Base-by-base conservation (phyloP, 2,113 vertebrate species). In the Elephas maximus region DNA sequence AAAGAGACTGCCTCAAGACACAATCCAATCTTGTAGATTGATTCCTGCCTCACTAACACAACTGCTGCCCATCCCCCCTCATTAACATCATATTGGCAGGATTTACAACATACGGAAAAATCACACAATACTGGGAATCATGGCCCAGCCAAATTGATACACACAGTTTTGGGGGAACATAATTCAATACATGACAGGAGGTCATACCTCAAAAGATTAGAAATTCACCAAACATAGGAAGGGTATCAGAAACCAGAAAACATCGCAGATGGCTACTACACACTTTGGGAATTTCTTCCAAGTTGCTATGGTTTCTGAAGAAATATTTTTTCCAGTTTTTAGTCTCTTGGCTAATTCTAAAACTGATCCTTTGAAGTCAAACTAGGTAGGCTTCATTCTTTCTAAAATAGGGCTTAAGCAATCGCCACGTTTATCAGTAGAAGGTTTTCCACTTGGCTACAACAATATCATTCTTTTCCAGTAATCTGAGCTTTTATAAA, bases 241-340 rank as follows among this genome's bases (percentile, higher is more conserved):
- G 53, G 44, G 17, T 69, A 94, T 92, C 65, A 88, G 48, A 96
- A 94, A 81, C 80, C 86, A 83, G 79, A 92, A 88, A 95, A 48
- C n/a, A 33, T 90, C 91, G 63, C 73, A 97, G 67, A 91, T 96
- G 93, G 63, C 44, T 33, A 86, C 82, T 92, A 51, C 86, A 79
- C 63, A 87, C 44, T 97, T 91, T 69, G 28, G 23, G 65, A 96
- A 62, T 85, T 77, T 97, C 93, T 97, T 94, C 94, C 45, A 95
- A 51, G 71, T 96, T 95, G 65, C 89, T 93, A 80, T 97, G 78
- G 95, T 93, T 96, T 96, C 90, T 80, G 37, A n/a, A 97, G 93
- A 98, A 94, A 91, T 96, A 95, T 95, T 97, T 97, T 73, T 95
- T 89, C 41, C 45, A 94, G 79, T 48, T 89, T 93, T 88, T 60